Percentiles rank a stretch among this genome's conserved stretches.
These are phyloP conservation scores for Hiodon tergisus DNA, from an alignment of 2,113 vertebrate genomes.

Conservation along the genomic window DNA sequence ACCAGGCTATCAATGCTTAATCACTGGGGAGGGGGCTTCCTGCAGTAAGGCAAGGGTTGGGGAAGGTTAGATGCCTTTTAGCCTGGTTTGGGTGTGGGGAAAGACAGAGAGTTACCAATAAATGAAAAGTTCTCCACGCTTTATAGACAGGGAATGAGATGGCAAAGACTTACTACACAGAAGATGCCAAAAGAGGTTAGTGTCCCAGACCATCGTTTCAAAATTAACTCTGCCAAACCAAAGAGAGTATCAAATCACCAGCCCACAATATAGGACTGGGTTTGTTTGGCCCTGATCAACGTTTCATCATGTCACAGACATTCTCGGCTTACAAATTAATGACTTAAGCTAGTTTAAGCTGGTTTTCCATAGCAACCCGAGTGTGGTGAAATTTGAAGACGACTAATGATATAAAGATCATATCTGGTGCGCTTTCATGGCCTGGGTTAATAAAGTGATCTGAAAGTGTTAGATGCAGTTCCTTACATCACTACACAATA, in stretches of 20 bases:
- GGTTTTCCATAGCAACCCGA: neutral
- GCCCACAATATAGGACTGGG: too few species aligned
- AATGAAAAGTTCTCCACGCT: neutral
- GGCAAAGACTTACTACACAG: too few species aligned
- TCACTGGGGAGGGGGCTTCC: too few species aligned
- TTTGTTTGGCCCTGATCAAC: neutral
- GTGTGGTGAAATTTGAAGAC: neutral
- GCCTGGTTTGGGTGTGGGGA: constrained; percentile 29
- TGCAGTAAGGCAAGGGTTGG: neutral
- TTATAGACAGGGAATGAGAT: neutral
- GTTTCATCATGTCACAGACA: neutral
- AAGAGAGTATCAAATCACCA: too few species aligned
- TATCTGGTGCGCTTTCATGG: neutral
- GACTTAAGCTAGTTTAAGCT: neutral
- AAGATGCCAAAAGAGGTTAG: neutral
- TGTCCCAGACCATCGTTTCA: neutral
- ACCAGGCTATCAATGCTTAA: neutral
- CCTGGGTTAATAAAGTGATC: neutral
- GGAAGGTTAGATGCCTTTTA: neutral
- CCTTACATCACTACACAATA: neutral
- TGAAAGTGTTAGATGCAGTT: neutral
- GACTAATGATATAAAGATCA: neutral
- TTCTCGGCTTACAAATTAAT: neutral
- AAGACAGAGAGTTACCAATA: constrained; percentile 45
- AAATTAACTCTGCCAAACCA: too few species aligned